Evolutionary conservation across 1,140 invertebrate genomes (phyloP), one percentile per base, ranked within the genome.

Genomic region (Solenopsis invicta): DNA sequence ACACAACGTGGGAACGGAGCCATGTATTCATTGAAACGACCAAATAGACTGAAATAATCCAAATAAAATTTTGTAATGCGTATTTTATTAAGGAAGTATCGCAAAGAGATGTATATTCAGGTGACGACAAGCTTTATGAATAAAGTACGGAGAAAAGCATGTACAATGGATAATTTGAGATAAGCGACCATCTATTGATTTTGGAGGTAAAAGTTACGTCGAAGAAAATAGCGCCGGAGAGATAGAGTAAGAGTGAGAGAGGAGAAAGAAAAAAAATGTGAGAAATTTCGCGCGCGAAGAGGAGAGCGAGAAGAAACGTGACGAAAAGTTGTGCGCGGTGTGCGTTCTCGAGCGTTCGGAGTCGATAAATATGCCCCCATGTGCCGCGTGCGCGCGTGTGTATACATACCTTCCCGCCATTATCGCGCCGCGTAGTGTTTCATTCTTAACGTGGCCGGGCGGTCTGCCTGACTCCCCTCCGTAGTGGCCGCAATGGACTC

Each of bases 341-440:
- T 90, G 78, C 86, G 87, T 87, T 90, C 87, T 67, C 91, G 29
- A 29, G 29, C 29, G 29, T 29, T 48, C 5, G 24, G 64, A 81
- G 67, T 78, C 72, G 61, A 81, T 87, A 90, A 85, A 89, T 82
- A 64, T 24, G 6, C 18, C 66, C 84, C 66, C 80, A 56, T 88
- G 89, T 90, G 90, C 78, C 76, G 66, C 75, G 67, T 62, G 81
- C 82, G 85, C 75, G 88, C 90, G 86, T 85, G 54, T 72, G 54
- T 41, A 59, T 54, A 78, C 80, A 4, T 88, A 66, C 56, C 84
- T 94, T 94, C 94, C 92, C 93, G 94, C 93, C 92, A 94, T 94
- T 93, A 91, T 90, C 85, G 87, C 87, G 62, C 75, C 86, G 74
- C 81, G 87, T 84, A 80, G 61, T 67, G 80, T 78, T 91, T 90